Evolutionary conservation across 2,888 invertebrate species (phyloP).

Genomic region (Macrosiphum euphorbiae): DNA sequence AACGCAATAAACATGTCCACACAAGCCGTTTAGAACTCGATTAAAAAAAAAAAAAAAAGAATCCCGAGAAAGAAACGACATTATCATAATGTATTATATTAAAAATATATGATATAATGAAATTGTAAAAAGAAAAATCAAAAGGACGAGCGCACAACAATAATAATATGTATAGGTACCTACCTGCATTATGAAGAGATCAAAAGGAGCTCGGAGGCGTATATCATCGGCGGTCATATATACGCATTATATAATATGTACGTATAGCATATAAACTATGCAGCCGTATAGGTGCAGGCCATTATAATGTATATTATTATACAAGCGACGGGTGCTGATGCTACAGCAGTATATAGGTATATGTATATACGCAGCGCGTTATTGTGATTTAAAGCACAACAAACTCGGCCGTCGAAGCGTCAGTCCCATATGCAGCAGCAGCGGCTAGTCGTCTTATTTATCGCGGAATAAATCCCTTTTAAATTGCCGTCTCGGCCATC

Average conservation of each 20-base stretch:
- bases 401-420: conserved; percentile 9
- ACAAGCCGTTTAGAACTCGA: conserved; percentile 60
- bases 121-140: background rate
- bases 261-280: too few relatives aligned
- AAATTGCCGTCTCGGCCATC: conserved; percentile 33
- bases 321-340: background rate
- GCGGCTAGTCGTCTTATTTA: conserved; percentile 53
- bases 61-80: background rate
- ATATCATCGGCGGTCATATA: background rate
- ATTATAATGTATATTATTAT: background rate
- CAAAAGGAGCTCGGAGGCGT: conserved; percentile 38
- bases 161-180: too few relatives aligned
- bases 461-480: conserved; percentile 53
- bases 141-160: background rate
- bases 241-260: background rate
- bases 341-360: background rate
- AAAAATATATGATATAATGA: background rate
- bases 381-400: conserved; percentile 63
- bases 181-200: conserved; percentile 45
- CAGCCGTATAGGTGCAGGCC: background rate
- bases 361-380: background rate
- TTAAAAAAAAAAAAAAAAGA: conserved; percentile 36
- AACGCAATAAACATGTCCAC: conserved; percentile 56
- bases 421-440: background rate
- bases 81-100: background rate